Evolutionary conservation across 1,140 invertebrate species (phyloP).

Genomic region (Gonatopus flavifemur): DNA sequence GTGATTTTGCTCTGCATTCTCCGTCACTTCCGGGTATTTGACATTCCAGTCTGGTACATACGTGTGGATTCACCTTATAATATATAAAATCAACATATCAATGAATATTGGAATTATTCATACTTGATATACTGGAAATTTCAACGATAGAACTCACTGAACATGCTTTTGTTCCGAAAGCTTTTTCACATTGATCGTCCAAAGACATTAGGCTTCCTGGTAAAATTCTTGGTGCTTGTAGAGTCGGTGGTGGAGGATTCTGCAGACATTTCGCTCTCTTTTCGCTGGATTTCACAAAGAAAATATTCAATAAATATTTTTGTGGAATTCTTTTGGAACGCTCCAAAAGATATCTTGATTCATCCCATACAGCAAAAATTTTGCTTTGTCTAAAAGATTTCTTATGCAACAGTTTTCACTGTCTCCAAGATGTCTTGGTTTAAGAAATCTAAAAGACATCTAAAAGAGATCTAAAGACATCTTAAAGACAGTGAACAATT

Average conservation of each 20-base stretch:
- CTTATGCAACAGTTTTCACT: too few relatives aligned
- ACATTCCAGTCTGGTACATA: constrained; percentile 31
- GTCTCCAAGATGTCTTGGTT: too few relatives aligned
- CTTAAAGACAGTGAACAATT: too few relatives aligned
- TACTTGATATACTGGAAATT: neutral
- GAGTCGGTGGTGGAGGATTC: constrained; percentile 82
- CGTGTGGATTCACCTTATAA: constrained; percentile 27
- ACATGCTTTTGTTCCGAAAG: constrained; percentile 79
- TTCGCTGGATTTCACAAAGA: constrained; percentile 20
- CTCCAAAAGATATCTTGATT: constrained; percentile 12
- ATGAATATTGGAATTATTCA: neutral
- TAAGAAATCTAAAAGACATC: too few relatives aligned
- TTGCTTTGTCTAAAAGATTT: too few relatives aligned
- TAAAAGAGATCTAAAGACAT: too few relatives aligned
- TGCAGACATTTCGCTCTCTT: constrained; percentile 76
- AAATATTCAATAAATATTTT: too few relatives aligned
- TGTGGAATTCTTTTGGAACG: too few relatives aligned
- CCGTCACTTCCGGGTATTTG: constrained; percentile 49
- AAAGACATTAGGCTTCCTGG: constrained; percentile 82
- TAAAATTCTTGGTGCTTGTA: constrained; percentile 74
- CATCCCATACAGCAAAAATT: too few relatives aligned
- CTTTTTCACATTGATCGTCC: constrained; percentile 85
- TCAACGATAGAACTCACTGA: constrained; percentile 63
- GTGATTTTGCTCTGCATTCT: constrained; percentile 83
- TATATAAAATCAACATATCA: neutral